Conservation (phyloP, 2,888 invertebrate genomes). For the Tiliacea aurago region DNA sequence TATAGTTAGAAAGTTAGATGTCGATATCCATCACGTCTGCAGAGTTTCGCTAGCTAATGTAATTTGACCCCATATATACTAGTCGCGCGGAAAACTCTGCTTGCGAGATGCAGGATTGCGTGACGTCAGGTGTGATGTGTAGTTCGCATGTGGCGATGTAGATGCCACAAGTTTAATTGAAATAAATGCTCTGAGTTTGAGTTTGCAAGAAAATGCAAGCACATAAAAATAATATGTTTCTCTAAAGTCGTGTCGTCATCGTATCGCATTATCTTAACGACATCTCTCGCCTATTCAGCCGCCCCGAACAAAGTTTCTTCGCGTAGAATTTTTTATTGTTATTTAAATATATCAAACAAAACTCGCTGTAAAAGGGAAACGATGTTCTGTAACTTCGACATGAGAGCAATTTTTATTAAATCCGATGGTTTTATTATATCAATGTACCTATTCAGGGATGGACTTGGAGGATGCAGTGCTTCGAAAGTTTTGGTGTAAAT, state of each 20-base stretch:
- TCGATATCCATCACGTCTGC: too few species aligned
- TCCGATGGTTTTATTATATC: constrained; percentile 63
- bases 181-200: too few species aligned
- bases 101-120: too few species aligned
- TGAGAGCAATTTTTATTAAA: constrained; percentile 65
- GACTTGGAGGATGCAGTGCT: not conserved
- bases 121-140: too few species aligned
- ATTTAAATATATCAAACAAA: constrained; percentile 72
- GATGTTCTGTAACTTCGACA: constrained; percentile 66
- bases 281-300: constrained; percentile 34
- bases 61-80: too few species aligned
- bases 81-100: too few species aligned
- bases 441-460: constrained; percentile 52
- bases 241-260: constrained; percentile 36
- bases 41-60: too few species aligned
- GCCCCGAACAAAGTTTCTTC: constrained; percentile 53
- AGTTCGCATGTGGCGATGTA: too few species aligned
- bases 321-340: constrained; percentile 69
- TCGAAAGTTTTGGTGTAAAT: not conserved
- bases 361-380: constrained; percentile 71
- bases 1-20: too few species aligned
- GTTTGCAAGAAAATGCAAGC: too few species aligned
- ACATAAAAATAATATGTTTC: not conserved
- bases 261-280: constrained; percentile 23
- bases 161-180: too few species aligned